phyloP scores from a whole-genome alignment of 2,113 vertebrate genomes.

The Leucoraja erinaceus region DNA sequence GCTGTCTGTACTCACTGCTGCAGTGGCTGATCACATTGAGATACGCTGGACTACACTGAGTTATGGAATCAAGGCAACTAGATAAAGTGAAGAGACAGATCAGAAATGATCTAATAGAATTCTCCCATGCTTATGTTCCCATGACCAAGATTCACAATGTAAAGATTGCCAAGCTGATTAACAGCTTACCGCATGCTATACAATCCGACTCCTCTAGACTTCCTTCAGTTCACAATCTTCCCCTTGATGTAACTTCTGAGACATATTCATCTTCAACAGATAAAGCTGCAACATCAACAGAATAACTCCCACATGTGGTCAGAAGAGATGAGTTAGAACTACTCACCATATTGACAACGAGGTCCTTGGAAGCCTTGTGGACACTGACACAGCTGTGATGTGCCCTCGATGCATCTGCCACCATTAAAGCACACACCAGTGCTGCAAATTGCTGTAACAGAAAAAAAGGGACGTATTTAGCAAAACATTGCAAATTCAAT shows the following conservation, averaged over 20 bases:
- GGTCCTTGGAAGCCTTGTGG: constrained; percentile 69
- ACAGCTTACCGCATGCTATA: neutral
- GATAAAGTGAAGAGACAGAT: neutral
- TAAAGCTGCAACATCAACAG: neutral
- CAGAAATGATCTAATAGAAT: neutral
- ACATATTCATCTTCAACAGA: neutral
- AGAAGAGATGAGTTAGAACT: neutral
- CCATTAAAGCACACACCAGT: constrained; percentile 63
- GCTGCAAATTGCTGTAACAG: constrained; percentile 57
- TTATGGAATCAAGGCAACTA: neutral
- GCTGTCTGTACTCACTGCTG: neutral
- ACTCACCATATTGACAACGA: constrained; percentile 74
- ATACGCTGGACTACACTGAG: neutral
- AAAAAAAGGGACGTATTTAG: constrained; percentile 12
- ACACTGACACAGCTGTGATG: constrained; percentile 63
- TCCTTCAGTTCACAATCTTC: neutral
- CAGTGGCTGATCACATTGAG: neutral
- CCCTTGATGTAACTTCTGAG: neutral
- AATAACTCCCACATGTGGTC: neutral
- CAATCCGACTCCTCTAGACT: neutral
- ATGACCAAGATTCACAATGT: neutral
- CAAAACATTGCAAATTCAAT: neutral
- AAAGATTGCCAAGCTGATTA: neutral
- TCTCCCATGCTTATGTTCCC: neutral
- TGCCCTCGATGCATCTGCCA: constrained; percentile 60